These are phyloP conservation scores for Caenorhabditis plicata DNA, from an alignment of 2,888 invertebrate genomes.

Conservation along the genomic window DNA sequence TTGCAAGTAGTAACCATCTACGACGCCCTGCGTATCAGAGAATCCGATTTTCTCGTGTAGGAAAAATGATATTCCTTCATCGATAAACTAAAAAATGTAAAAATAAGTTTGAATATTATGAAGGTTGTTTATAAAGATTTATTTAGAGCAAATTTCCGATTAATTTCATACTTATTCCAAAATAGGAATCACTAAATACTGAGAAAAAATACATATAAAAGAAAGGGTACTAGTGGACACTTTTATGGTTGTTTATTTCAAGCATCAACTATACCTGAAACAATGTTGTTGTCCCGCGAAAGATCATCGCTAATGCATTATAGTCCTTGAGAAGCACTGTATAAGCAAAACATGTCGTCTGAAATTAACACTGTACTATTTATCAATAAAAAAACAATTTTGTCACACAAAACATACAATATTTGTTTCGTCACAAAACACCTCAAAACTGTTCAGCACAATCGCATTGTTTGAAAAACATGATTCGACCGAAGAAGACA, in stretches of 20 bases:
- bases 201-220: no score
- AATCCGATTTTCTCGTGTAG: slow-evolving; percentile 14
- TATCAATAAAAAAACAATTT: background rate
- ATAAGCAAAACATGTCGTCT: slow-evolving; percentile 29
- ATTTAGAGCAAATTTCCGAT: no score
- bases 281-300: slow-evolving; percentile 21
- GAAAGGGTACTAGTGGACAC: background rate
- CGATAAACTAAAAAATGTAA: no score
- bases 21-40: slow-evolving; percentile 15
- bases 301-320: slow-evolving; percentile 17
- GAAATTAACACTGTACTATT: background rate
- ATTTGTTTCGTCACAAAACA: slow-evolving; percentile 20
- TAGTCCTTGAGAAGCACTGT: slow-evolving; percentile 9
- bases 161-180: no score
- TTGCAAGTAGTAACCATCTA: slow-evolving; percentile 22
- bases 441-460: slow-evolving; percentile 17
- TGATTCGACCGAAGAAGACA: slow-evolving; percentile 1
- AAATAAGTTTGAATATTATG: no score
- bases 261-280: no score
- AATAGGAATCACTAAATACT: no score
- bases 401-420: slow-evolving; percentile 10
- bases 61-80: slow-evolving; percentile 32
- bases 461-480: slow-evolving; percentile 18
- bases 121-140: no score
- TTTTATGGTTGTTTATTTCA: background rate